Conservation (phyloP, 2,113 vertebrate species). For the Uria aalge region DNA sequence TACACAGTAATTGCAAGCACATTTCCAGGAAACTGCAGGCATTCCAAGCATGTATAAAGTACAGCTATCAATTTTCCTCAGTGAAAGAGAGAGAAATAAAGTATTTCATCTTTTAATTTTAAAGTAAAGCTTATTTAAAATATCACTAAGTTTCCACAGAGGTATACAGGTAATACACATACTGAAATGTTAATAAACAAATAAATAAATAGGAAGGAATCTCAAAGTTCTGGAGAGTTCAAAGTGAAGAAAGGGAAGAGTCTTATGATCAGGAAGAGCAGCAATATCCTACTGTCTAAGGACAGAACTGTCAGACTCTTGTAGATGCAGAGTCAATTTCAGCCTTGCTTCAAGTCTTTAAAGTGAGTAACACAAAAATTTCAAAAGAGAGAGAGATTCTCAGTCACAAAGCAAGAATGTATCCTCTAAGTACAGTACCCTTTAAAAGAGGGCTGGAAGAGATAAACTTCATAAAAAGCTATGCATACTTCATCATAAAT, state of each 20-base stretch:
- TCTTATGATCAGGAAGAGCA: not conserved
- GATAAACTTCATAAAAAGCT: constrained; percentile 19
- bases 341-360: not conserved
- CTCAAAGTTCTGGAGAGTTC: not conserved
- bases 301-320: not conserved
- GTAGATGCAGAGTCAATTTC: not conserved
- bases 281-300: not conserved
- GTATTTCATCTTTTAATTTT: not conserved
- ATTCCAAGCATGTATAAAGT: not conserved
- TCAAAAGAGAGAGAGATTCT: not conserved
- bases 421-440: not conserved
- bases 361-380: not conserved
- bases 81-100: not conserved
- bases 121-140: not conserved
- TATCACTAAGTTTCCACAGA: not conserved
- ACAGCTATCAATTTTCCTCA: not conserved
- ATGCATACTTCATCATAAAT: constrained; percentile 81
- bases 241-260: not conserved
- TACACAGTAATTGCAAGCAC: not conserved
- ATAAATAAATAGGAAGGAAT: not conserved
- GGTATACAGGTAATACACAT: not conserved
- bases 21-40: not conserved
- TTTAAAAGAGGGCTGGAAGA: not conserved
- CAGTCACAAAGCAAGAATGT: not conserved
- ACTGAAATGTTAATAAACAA: not conserved